Conservation (phyloP, 2,113 vertebrate genomes). For the Grallaria varia region DNA sequence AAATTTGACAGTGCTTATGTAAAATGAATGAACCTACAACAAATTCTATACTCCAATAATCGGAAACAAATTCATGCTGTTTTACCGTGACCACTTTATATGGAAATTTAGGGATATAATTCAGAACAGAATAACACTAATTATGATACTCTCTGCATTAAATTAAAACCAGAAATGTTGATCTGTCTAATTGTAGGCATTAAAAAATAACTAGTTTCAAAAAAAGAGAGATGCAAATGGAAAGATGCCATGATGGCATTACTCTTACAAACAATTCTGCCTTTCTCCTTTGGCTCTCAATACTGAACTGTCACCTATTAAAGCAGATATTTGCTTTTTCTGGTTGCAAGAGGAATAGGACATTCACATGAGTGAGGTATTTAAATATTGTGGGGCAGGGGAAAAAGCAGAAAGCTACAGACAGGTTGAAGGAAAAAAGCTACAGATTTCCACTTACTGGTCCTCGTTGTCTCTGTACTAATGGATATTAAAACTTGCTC, state of each 20-base stretch:
- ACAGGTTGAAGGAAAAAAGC: background rate
- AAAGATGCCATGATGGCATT: background rate
- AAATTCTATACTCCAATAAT: constrained; percentile 47
- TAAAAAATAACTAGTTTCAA: constrained; percentile 41
- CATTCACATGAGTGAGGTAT: background rate
- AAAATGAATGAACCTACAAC: constrained; percentile 54
- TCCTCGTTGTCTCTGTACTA: background rate
- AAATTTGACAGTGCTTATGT: constrained; percentile 63
- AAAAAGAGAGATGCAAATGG: constrained; percentile 22
- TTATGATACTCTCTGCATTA: constrained; percentile 54
- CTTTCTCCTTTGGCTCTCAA: background rate
- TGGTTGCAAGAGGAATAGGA: background rate
- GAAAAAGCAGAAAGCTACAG: background rate
- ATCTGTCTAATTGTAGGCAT: constrained; percentile 53
- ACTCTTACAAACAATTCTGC: background rate
- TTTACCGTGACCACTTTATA: constrained; percentile 62
- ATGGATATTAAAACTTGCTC: background rate
- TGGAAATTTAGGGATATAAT: constrained; percentile 59
- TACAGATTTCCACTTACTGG: background rate
- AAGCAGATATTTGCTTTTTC: background rate
- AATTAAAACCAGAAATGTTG: constrained; percentile 63
- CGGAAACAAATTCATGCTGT: constrained; percentile 67
- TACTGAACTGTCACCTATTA: background rate
- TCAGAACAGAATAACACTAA: constrained; percentile 61
- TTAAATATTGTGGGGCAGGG: background rate